These are phyloP conservation scores for Dorcus hopei DNA, from an alignment of 2,888 invertebrate species.

Conservation along the genomic window DNA sequence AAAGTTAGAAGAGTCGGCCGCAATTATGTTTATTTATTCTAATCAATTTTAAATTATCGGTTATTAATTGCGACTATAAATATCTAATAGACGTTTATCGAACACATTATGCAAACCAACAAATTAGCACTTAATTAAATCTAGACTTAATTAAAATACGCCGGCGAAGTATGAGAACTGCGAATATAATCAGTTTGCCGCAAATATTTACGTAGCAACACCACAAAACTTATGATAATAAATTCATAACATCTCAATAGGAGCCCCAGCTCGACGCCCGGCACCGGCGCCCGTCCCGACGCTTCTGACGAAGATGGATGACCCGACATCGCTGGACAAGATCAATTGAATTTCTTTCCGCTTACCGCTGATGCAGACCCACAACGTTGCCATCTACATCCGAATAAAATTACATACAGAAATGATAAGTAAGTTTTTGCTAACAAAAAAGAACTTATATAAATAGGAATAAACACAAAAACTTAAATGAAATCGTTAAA, in stretches of 20 bases:
- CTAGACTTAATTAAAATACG: too few species aligned
- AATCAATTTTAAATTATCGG: too few species aligned
- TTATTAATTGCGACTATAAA: too few species aligned
- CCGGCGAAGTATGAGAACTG: neutral
- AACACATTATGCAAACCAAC: too few species aligned
- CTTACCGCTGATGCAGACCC: slow-evolving; percentile 33
- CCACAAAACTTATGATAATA: slow-evolving; percentile 38
- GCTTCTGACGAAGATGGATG: slow-evolving; percentile 54
- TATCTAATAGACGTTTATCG: too few species aligned
- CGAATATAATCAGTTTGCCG: slow-evolving; percentile 18
- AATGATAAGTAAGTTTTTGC: neutral
- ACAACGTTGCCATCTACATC: slow-evolving; percentile 31
- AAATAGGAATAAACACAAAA: too few species aligned
- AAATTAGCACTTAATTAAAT: too few species aligned
- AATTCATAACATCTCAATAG: slow-evolving; percentile 46
- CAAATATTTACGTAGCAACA: slow-evolving; percentile 33
- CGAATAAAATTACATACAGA: slow-evolving; percentile 27
- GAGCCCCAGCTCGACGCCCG: slow-evolving; percentile 41
- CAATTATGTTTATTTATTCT: too few species aligned
- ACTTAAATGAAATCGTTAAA: too few species aligned
- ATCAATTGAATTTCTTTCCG: slow-evolving; percentile 59
- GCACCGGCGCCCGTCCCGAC: slow-evolving; percentile 41
- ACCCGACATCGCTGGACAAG: slow-evolving; percentile 53
- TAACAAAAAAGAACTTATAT: too few species aligned
- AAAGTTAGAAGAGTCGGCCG: too few species aligned